These are phyloP conservation scores for Poecilobothrus nobilitatus DNA, from an alignment of 2,888 invertebrate species.

Conservation along the genomic window DNA sequence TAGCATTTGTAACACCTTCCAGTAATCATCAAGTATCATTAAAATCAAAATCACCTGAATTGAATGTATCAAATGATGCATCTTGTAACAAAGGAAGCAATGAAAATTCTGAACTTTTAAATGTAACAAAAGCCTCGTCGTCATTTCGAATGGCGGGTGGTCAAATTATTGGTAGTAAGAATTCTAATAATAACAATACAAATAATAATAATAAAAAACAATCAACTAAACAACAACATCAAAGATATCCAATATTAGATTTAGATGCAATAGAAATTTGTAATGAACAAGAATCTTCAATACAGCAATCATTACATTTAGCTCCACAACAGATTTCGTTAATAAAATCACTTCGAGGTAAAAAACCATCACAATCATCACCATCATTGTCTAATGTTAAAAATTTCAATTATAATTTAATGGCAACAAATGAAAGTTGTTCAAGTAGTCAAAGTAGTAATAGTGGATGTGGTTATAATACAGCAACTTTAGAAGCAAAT, in stretches of 20 bases:
- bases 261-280: slow-evolving; percentile 10
- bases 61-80: neutral
- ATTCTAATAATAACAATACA: neutral
- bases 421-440: neutral
- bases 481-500: slow-evolving; percentile 5
- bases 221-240: neutral
- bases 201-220: neutral
- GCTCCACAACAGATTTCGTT: neutral
- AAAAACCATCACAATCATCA: neutral
- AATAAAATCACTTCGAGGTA: neutral
- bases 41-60: neutral
- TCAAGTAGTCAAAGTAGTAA: slow-evolving; percentile 7
- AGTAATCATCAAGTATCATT: neutral
- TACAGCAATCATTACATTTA: neutral
- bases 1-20: neutral
- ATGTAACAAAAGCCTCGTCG: neutral
- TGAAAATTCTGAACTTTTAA: slow-evolving; percentile 4
- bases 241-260: neutral
- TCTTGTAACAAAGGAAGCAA: neutral
- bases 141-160: neutral
- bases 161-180: neutral
- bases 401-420: slow-evolving; percentile 1
- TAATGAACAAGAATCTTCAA: neutral
- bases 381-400: neutral
- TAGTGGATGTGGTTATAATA: neutral